Evolutionary conservation across 1,140 invertebrate genomes (phyloP), one percentile per base, ranked within the genome.

Genomic region (Danaus plexippus): DNA sequence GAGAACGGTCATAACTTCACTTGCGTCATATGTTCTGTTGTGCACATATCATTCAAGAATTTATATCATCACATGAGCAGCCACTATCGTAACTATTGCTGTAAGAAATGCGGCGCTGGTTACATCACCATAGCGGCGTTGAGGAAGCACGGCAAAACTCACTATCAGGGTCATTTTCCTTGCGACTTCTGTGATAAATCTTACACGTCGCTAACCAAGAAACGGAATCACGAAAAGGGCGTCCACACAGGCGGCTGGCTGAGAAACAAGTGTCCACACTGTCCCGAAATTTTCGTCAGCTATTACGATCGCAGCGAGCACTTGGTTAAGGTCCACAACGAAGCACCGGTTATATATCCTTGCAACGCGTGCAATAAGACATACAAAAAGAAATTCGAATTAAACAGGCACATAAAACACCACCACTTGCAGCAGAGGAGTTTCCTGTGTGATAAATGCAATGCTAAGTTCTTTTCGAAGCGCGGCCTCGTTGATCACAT

Each of bases 331-430:
- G 76, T 77, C 0, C 87, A 88, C 67, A 82, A 87, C 57, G 75
- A 79, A 12, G 67, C 71, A 1, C 76, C 79, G 0, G 54, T 85
- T 5, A 53, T 85, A 1, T 87, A 87, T 47, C 75, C 81, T 0
- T 88, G 87, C 48, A 88, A 88, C 55, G 82, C 84, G n/a, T 88
- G 87, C 64, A 79, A 81, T 12, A 87, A 87, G 56, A 78, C 65
- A 0, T 88, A 85, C 47, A 82, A 84, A 42, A 83, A 84, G 71
- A 83, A 86, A 22, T 83, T 81, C 44, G 79, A 82, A 12, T 57
- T 88, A 15, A 86, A 77, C 59, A 67, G 80, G 2, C 87, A 88
- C 54, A 84, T 87, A 47, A 87, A 77, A 47, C 80, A 80, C 45
- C 83, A 87, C 32, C 87, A 88, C 58, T 67, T 88, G 7, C 85